Evolutionary conservation across 1,140 invertebrate genomes (phyloP).

Genomic region (Drosophila teissieri): DNA sequence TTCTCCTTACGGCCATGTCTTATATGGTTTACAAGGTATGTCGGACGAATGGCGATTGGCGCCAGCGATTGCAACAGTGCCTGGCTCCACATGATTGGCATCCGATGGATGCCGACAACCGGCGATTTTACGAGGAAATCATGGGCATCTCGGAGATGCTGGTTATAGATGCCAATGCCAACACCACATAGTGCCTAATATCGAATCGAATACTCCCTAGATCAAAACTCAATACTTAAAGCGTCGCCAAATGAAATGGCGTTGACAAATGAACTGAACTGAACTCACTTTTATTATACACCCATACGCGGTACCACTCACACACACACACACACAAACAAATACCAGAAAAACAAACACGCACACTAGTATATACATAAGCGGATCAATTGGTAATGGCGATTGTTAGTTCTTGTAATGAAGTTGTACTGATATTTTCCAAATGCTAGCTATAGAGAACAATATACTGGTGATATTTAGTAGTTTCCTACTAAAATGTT

Average conservation of each 20-base stretch:
- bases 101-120: conserved; percentile 79
- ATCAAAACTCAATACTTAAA: conserved; percentile 40
- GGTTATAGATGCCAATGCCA: conserved; percentile 63
- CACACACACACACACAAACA: conserved; percentile 4
- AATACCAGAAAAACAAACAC: neutral
- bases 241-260: neutral
- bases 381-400: conserved; percentile 20
- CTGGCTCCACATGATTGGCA: conserved; percentile 81
- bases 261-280: conserved; percentile 42
- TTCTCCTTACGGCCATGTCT: conserved; percentile 54
- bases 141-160: conserved; percentile 83
- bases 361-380: conserved; percentile 10
- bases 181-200: conserved; percentile 68
- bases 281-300: conserved; percentile 57
- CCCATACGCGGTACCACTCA: too few species aligned
- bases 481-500: conserved; percentile 56
- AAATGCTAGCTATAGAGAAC: conserved; percentile 70
- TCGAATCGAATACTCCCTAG: conserved; percentile 28
- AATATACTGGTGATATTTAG: conserved; percentile 79
- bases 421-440: conserved; percentile 75
- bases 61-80: conserved; percentile 66
- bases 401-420: conserved; percentile 42
- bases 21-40: conserved; percentile 72
- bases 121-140: conserved; percentile 75
- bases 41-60: conserved; percentile 63